phyloP scores from a whole-genome alignment of 2,888 invertebrate species.

The Drosophila robusta region DNA sequence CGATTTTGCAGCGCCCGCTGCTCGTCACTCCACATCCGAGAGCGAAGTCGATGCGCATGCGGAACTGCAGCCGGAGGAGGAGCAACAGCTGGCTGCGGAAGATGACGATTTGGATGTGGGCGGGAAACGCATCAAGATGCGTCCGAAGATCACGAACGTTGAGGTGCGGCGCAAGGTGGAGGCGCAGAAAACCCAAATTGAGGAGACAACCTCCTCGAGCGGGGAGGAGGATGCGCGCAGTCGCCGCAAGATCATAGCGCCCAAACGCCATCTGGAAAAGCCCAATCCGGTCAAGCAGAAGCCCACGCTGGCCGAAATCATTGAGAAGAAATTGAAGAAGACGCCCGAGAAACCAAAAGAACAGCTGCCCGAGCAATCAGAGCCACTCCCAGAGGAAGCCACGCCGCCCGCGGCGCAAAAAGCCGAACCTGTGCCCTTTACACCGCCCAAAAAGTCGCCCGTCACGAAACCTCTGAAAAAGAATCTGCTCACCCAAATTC shows the following conservation, averaged over 20 bases:
- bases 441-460: slow-evolving; percentile 68
- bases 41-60: slow-evolving; percentile 84
- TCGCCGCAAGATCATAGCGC: slow-evolving; percentile 69
- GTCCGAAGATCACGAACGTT: slow-evolving; percentile 77
- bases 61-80: slow-evolving; percentile 86
- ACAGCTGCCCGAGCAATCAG: background rate
- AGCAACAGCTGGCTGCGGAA: slow-evolving; percentile 80
- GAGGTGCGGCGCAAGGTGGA: slow-evolving; percentile 83
- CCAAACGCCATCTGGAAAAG: slow-evolving; percentile 66
- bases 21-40: slow-evolving; percentile 76
- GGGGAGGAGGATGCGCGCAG: slow-evolving; percentile 78
- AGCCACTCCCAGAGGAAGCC: slow-evolving; percentile 2
- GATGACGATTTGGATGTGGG: slow-evolving; percentile 81
- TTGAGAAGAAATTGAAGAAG: slow-evolving; percentile 81
- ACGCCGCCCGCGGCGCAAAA: slow-evolving; percentile 26
- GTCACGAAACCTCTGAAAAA: slow-evolving; percentile 81
- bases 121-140: slow-evolving; percentile 84
- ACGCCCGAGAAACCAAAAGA: slow-evolving; percentile 61
- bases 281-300: slow-evolving; percentile 57
- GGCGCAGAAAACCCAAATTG: slow-evolving; percentile 75
- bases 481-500: slow-evolving; percentile 76
- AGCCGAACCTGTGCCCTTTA: slow-evolving; percentile 22
- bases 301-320: slow-evolving; percentile 79
- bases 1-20: slow-evolving; percentile 59
- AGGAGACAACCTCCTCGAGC: slow-evolving; percentile 82